These are phyloP conservation scores for Drosophila pectinifera DNA, from an alignment of 1,140 invertebrate genomes.

Conservation along the genomic window DNA sequence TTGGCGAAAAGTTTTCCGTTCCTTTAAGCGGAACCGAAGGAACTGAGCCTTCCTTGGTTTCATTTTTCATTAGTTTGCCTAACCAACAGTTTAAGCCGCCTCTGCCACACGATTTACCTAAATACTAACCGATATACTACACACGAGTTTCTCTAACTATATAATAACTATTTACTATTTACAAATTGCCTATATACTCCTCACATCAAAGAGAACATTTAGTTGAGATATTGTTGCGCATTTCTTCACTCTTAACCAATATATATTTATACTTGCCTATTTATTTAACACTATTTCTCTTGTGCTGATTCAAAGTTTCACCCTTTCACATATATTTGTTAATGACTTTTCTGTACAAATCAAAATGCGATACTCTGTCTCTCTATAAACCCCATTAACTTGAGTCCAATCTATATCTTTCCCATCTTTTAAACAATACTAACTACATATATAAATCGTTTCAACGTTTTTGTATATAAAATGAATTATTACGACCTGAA, in stretches of 20 bases:
- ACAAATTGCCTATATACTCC: slow-evolving; percentile 47
- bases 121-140: slow-evolving; percentile 36
- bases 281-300: slow-evolving; percentile 56
- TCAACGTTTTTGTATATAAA: slow-evolving; percentile 76
- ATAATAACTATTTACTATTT: slow-evolving; percentile 38
- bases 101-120: slow-evolving; percentile 40
- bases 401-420: slow-evolving; percentile 18
- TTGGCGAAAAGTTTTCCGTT: slow-evolving; percentile 15
- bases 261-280: slow-evolving; percentile 38
- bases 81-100: slow-evolving; percentile 45
- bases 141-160: slow-evolving; percentile 43
- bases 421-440: slow-evolving; percentile 28
- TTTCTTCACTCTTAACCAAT: slow-evolving; percentile 47
- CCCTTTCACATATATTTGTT: slow-evolving; percentile 48
- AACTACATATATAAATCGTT: slow-evolving; percentile 37
- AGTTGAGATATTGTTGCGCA: slow-evolving; percentile 53
- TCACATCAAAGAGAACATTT: slow-evolving; percentile 43
- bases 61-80: slow-evolving; percentile 42
- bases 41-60: slow-evolving; percentile 40
- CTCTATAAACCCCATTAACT: slow-evolving; percentile 46
- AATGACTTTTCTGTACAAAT: slow-evolving; percentile 50
- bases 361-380: slow-evolving; percentile 45
- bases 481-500: slow-evolving; percentile 20
- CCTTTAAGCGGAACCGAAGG: slow-evolving; percentile 2
- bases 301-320: slow-evolving; percentile 58